Evolutionary conservation across 2,113 vertebrate genomes (phyloP), one percentile per base, ranked within the genome.

Genomic region (Alligator mississippiensis): DNA sequence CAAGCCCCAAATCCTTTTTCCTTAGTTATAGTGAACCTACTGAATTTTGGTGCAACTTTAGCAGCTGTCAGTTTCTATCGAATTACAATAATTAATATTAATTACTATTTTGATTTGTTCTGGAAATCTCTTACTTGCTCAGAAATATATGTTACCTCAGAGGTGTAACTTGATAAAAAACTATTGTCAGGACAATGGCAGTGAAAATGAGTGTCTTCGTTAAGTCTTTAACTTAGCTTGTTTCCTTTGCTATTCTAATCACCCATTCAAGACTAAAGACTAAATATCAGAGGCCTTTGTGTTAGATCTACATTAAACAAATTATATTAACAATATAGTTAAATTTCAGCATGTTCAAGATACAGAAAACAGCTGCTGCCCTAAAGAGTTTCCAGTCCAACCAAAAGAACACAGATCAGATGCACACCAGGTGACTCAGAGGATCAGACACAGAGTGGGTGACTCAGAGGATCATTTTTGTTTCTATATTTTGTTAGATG

Each of bases 401-500:
- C 84, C 12, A 87, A 55, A 87, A 86, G 84, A 72, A 28, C 63
- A 85, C 14, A 60, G 59, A 60, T 27, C 47, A 81, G 75, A 80
- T 3, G 7, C 16, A 70, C 21, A 17, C 85, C 74, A 85, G 85
- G 77, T 68, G 80, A 61, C 80, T 85, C 34, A 58, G 87, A 47
- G 47, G 59, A 60, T 27, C 47, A 81, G 75, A 80, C 16, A 70
- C 16, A 70, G 21, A 17, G 85, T 77, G 84, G 85, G 77, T 68
- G 80, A 61, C 80, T 85, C 34, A 58, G 87, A 18, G 59, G 59
- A 85, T 61, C 87, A 82, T 80, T 89, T 94, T 58, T 93, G 55
- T 80, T 82, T 91, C 93, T 84, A 6, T 92, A 88, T 54, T 70
- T 90, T 89, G 90, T 97, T 94, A 90, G 94, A 96, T 96, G 96